Evolutionary conservation across 2,113 vertebrate species (phyloP), one percentile per base, ranked within the genome.

Genomic region (Lathamus discolor): DNA sequence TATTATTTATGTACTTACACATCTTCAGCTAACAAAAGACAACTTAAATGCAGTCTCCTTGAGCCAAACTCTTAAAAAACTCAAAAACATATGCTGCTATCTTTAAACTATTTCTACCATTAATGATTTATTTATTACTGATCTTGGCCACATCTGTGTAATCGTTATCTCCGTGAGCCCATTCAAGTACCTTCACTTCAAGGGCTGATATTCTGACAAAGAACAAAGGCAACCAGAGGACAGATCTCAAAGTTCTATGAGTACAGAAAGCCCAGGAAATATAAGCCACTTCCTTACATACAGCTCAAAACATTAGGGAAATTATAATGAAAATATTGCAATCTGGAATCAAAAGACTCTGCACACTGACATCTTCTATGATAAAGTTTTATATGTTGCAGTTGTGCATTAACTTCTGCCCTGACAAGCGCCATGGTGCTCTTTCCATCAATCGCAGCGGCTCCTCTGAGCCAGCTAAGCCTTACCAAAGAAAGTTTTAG

Each of bases 231-330:
- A 96, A 77, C n/a, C 52, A 83, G 51, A 80, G 72, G 94, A 96
- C 73, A 92, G 92, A 86, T 89, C 92, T 96, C 96, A 82, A 97
- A 96, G 70, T 81, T 96, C 80, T 94, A n/a, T 79, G 86, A 90
- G 90, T 93, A 95, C 96, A 97, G 97, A 97, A 97, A 97, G 63
- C 93, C 66, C 95, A 97, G 97, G 97, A 98, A 98, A 96, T 97
- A 98, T 97, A 97, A 97, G 97, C 96, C 96, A 96, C 97, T 98
- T 98, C 96, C 97, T 92, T 85, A 97, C 94, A 97, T 59, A 86
- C 93, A 97, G 95, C 95, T 96, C 87, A 96, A 95, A 96, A 97
- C 96, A 95, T 86, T 54, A 95, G 67, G 93, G 97, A 97, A 98
- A 97, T 96, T 80, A 92, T 94, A 97, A 97, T 73, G 87, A 97